Conservation (phyloP, 1,140 invertebrate genomes). For the Euwallacea fornicatus region DNA sequence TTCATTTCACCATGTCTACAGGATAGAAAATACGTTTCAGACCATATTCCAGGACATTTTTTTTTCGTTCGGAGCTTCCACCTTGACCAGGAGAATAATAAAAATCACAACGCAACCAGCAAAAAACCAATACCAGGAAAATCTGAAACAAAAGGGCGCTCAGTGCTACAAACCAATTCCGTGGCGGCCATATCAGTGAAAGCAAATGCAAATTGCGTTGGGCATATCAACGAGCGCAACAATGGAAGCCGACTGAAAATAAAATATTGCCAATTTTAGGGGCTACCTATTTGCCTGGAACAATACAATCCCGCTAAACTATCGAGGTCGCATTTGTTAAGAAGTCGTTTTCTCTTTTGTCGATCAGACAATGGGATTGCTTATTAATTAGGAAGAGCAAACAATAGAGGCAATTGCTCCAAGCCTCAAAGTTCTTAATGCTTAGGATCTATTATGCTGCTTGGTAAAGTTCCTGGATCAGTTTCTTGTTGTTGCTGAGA, state of each 20-base stretch:
- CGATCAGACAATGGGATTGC: slow-evolving; percentile 31
- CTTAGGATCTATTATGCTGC: slow-evolving; percentile 17
- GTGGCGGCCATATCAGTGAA: slow-evolving; percentile 35
- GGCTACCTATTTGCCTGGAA: slow-evolving; percentile 33
- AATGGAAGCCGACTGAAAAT: slow-evolving; percentile 19
- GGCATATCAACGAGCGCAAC: slow-evolving; percentile 32
- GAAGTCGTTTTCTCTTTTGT: slow-evolving; percentile 36
- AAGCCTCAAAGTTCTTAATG: slow-evolving; percentile 27
- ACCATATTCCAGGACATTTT: no score
- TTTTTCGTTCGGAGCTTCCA: no score
- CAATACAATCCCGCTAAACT: slow-evolving; percentile 32
- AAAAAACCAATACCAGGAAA: slow-evolving; percentile 30
- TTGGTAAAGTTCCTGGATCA: slow-evolving; percentile 18
- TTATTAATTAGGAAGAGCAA: slow-evolving; percentile 35
- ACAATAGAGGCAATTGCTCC: slow-evolving; percentile 27
- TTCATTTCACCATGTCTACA: no score
- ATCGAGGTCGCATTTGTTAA: slow-evolving; percentile 36
- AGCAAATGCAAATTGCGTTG: slow-evolving; percentile 38
- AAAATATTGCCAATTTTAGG: slow-evolving; percentile 39
- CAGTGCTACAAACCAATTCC: slow-evolving; percentile 35
- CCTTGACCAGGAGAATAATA: no score
- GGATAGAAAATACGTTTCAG: no score
- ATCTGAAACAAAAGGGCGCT: slow-evolving; percentile 33
- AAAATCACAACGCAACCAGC: not conserved
- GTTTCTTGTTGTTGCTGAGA: slow-evolving; percentile 12